phyloP scores from a whole-genome alignment of 2,797 vertebrate species.

The Sebastes umbrosus region DNA sequence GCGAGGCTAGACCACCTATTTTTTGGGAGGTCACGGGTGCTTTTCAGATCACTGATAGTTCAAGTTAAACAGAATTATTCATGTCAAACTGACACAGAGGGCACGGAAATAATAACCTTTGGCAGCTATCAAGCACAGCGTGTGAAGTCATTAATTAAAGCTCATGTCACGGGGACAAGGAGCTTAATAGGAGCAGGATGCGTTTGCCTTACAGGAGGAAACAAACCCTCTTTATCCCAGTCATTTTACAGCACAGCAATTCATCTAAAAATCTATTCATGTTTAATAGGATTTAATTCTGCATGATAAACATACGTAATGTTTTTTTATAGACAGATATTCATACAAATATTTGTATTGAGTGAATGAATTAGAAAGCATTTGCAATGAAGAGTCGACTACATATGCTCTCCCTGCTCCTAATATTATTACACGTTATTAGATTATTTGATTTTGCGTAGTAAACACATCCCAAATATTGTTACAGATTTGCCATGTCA shows the following conservation, averaged over 20 bases:
- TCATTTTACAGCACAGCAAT: neutral
- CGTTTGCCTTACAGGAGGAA: neutral
- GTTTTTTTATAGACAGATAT: neutral
- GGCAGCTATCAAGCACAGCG: slow-evolving; percentile 1
- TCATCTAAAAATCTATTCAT: neutral
- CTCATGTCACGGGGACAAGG: neutral
- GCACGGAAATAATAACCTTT: slow-evolving; percentile 12
- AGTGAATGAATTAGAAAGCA: neutral
- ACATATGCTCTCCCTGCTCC: neutral
- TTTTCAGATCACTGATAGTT: neutral
- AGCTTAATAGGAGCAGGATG: neutral
- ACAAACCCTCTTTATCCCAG: neutral
- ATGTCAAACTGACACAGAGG: neutral
- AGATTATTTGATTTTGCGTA: slow-evolving; percentile 41
- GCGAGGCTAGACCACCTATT: neutral
- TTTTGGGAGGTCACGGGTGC: neutral
- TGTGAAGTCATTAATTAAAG: slow-evolving; percentile 2
- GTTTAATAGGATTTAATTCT: neutral
- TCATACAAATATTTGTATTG: neutral
- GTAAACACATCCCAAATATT: slow-evolving; percentile 62
- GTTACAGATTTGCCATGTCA: slow-evolving; percentile 42
- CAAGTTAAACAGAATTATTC: neutral
- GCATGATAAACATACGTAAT: neutral
- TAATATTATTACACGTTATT: slow-evolving; percentile 39
- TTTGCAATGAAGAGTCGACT: neutral